A percentile compares a stretch with the other conserved stretches of the same genome.
These are phyloP conservation scores for Stramonita haemastoma DNA, from an alignment of 2,888 invertebrate genomes.

Conservation along the genomic window DNA sequence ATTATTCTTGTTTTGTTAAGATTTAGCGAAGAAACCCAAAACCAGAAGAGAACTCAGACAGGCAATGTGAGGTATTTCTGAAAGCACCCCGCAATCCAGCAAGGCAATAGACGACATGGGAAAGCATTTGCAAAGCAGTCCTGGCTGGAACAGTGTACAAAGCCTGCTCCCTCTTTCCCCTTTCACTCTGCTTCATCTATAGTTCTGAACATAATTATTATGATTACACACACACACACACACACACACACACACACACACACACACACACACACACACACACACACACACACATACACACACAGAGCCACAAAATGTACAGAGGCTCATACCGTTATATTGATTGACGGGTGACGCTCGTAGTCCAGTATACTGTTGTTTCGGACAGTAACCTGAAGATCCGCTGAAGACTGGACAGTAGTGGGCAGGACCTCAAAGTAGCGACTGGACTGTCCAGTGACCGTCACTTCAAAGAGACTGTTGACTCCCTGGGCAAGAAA, in stretches of 20 bases:
- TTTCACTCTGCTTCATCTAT: too few relatives aligned
- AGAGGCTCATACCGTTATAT: slow-evolving; percentile 42
- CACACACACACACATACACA: not conserved
- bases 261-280: not conserved
- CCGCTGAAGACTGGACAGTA: slow-evolving; percentile 38
- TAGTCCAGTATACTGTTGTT: slow-evolving; percentile 45
- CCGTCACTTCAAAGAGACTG: slow-evolving; percentile 43
- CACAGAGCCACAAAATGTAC: not conserved
- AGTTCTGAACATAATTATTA: too few relatives aligned
- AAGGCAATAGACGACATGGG: too few relatives aligned
- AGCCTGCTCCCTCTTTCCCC: too few relatives aligned
- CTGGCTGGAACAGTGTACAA: too few relatives aligned
- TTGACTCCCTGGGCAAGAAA: slow-evolving; percentile 41
- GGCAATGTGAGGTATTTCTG: too few relatives aligned
- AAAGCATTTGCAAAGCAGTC: too few relatives aligned
- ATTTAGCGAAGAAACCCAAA: too few relatives aligned
- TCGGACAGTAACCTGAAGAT: slow-evolving; percentile 42
- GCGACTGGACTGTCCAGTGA: slow-evolving; percentile 22
- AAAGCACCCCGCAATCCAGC: too few relatives aligned
- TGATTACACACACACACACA: not conserved
- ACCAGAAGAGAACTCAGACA: too few relatives aligned
- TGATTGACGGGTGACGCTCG: slow-evolving; percentile 41
- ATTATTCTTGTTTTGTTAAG: too few relatives aligned
- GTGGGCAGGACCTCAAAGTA: slow-evolving; percentile 48
- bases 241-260: not conserved